Percentiles rank a stretch among this genome's conserved stretches.
These are phyloP conservation scores for Aurelia coerulea DNA, from an alignment of 30 jellyfish, hydroid and myxozoan species.

Conservation along the genomic window DNA sequence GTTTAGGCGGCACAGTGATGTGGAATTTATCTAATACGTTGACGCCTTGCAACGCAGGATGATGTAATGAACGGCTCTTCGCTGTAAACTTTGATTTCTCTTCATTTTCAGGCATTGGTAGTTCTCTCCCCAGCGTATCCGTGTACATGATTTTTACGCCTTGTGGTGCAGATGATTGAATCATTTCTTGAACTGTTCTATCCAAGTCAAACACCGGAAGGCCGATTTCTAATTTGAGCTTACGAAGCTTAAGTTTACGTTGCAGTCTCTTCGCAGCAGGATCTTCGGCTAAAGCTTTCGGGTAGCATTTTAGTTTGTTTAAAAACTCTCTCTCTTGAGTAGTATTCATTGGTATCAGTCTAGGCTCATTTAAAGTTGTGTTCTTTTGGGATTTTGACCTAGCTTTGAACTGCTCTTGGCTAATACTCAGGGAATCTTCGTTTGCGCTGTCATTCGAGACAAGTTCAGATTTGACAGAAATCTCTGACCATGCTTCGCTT, in stretches of 20 bases:
- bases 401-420: conserved; percentile 53
- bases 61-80: conserved; percentile 55
- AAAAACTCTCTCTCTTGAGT: conserved; percentile 83
- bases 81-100: background rate
- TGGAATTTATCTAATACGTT: conserved; percentile 87
- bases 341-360: conserved; percentile 56
- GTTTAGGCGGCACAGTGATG: background rate
- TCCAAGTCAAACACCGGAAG: conserved; percentile 80
- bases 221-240: conserved; percentile 84
- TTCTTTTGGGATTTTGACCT: conserved; percentile 2
- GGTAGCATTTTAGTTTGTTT: conserved; percentile 59
- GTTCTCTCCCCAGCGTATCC: conserved; percentile 44
- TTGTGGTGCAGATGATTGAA: conserved; percentile 50
- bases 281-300: conserved; percentile 64
- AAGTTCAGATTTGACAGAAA: conserved; percentile 23
- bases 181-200: conserved; percentile 43
- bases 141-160: conserved; percentile 27
- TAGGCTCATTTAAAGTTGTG: background rate
- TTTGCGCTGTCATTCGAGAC: background rate
- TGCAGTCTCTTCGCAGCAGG: conserved; percentile 83
- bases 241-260: conserved; percentile 77
- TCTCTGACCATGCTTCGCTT: background rate
- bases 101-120: conserved; percentile 39
- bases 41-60: conserved; percentile 95
- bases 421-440: conserved; percentile 37